Conservation (phyloP, 35 echinoderm and acorn worm genomes). For the Amphiura filiformis region DNA sequence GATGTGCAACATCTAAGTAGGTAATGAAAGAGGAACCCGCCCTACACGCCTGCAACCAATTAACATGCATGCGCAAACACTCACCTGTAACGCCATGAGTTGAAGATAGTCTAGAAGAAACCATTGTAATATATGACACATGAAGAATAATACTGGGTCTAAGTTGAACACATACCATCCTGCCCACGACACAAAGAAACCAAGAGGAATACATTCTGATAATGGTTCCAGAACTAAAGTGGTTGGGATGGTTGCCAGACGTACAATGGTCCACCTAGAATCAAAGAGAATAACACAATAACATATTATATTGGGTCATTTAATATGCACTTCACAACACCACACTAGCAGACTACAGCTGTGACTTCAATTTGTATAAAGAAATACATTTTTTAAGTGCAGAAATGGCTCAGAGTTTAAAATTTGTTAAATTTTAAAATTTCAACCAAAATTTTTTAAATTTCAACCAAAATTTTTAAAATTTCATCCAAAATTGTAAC, state of each 20-base stretch:
- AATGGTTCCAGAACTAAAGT: constrained; percentile 75
- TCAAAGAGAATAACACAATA: not conserved
- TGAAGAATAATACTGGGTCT: constrained; percentile 77
- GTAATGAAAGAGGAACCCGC: no score
- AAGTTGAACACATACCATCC: constrained; percentile 49
- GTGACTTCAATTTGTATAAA: no score
- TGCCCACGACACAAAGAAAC: constrained; percentile 63
- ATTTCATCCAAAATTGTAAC: no score
- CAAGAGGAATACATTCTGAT: constrained; percentile 63
- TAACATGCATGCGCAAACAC: no score
- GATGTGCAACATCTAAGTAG: no score
- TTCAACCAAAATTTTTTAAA: no score
- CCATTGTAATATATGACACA: constrained; percentile 75
- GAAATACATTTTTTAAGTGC: no score
- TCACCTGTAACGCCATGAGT: constrained; percentile 82
- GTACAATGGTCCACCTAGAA: constrained; percentile 80
- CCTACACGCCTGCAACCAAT: no score
- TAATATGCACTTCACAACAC: not conserved
- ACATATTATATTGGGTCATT: not conserved
- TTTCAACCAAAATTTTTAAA: no score
- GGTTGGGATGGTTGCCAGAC: constrained; percentile 66
- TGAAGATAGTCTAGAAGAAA: constrained; percentile 85
- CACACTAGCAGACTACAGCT: no score
- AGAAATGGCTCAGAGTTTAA: no score
- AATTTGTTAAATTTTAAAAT: no score